Conservation (phyloP, 2,113 vertebrate species). For the Pteropus alecto region DNA sequence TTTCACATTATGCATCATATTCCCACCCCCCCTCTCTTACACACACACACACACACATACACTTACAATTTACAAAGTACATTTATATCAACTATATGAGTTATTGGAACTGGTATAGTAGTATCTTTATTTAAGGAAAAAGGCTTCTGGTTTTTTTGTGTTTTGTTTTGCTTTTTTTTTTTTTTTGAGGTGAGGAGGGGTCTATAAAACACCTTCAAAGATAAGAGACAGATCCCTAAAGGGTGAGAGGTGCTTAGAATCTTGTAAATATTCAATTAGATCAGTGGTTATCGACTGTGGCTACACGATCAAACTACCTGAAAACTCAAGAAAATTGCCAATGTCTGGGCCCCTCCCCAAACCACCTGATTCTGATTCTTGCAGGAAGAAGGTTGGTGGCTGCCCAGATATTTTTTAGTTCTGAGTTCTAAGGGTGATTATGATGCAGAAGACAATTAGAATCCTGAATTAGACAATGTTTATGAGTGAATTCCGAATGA, state of each 20-base stretch:
- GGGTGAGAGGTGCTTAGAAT: background rate
- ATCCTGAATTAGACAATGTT: background rate
- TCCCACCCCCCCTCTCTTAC: background rate
- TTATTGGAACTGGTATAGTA: background rate
- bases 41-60: background rate
- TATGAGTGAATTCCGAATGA: background rate
- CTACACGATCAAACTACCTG: background rate
- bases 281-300: background rate
- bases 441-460: background rate
- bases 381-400: background rate
- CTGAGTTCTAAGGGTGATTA: background rate
- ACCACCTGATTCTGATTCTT: background rate
- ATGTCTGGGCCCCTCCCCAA: background rate
- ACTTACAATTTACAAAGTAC: background rate
- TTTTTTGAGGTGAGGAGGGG: background rate
- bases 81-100: background rate
- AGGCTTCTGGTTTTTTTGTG: background rate
- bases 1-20: background rate
- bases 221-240: background rate
- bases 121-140: background rate
- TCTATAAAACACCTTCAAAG: background rate
- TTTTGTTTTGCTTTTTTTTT: background rate
- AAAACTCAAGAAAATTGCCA: background rate
- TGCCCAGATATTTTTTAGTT: background rate
- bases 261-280: background rate